Evolutionary conservation across 1,140 invertebrate species (phyloP).

Genomic region (Drosophila miranda): DNA sequence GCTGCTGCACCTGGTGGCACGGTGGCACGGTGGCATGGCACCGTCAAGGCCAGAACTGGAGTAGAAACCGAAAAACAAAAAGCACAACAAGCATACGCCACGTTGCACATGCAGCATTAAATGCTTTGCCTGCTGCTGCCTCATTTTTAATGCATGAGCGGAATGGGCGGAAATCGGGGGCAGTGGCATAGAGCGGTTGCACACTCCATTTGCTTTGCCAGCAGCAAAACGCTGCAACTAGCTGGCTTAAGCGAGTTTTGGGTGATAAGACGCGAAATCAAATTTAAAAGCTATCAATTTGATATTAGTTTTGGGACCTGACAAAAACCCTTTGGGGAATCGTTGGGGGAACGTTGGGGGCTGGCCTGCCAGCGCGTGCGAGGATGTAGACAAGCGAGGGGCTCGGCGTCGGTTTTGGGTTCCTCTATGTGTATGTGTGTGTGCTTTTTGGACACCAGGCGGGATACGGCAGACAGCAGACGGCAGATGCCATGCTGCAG

Average conservation of each 20-base stretch:
- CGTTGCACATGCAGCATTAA: constrained; percentile 60
- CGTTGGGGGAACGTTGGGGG: constrained; percentile 19
- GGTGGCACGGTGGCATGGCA: neutral
- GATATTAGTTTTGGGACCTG: constrained; percentile 74
- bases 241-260: constrained; percentile 55
- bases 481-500: constrained; percentile 51
- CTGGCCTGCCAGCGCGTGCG: too few relatives aligned
- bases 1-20: neutral
- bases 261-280: constrained; percentile 79
- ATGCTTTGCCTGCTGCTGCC: constrained; percentile 45
- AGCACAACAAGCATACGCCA: constrained; percentile 56
- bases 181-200: neutral
- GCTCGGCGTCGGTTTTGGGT: neutral
- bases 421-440: neutral
- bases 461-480: neutral
- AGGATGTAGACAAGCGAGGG: too few relatives aligned
- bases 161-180: neutral
- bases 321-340: constrained; percentile 43
- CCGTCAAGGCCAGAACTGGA: constrained; percentile 34
- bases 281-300: constrained; percentile 81
- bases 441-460: constrained; percentile 34
- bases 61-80: constrained; percentile 14
- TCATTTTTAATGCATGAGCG: constrained; percentile 68
- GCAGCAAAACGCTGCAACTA: constrained; percentile 33
- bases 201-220: constrained; percentile 55